Evolutionary conservation across 2,113 vertebrate species (phyloP).

Genomic region (Pseudorectes ferrugineus): DNA sequence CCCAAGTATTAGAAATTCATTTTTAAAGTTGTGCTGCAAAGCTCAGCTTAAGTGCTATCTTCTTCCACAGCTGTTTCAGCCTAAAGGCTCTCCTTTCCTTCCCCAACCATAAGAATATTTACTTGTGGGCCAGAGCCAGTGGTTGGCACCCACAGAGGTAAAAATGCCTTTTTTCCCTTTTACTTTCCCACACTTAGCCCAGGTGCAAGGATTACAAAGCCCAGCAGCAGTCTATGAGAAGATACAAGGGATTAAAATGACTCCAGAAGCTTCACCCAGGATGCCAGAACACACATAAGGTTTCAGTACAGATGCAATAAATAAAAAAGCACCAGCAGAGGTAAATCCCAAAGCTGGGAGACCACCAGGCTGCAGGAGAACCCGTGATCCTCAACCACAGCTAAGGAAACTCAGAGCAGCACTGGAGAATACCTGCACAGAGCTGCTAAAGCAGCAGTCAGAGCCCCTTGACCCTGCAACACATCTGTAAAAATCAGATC

Average conservation of each 20-base stretch:
- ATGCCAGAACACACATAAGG: neutral
- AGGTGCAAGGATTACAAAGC: neutral
- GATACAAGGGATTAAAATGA: neutral
- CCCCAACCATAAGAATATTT: neutral
- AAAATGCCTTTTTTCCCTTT: neutral
- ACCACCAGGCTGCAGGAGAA: neutral
- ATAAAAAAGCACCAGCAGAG: neutral
- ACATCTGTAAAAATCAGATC: neutral
- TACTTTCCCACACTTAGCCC: neutral
- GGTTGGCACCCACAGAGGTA: neutral
- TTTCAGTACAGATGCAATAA: neutral
- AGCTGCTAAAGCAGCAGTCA: neutral
- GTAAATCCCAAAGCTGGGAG: neutral
- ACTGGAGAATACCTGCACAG: neutral
- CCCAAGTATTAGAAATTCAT: neutral
- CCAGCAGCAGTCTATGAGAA: neutral
- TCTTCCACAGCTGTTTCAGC: slow-evolving; percentile 4
- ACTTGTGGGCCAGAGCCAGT: neutral
- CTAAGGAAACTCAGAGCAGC: neutral
- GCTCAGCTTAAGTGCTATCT: slow-evolving; percentile 10
- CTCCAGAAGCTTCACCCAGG: neutral
- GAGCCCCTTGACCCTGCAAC: neutral
- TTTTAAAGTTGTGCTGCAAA: neutral
- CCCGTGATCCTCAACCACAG: neutral
- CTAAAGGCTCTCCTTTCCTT: neutral